These are phyloP conservation scores for Lagorchestes hirsutus DNA, from an alignment of 2,797 vertebrate species.

Conservation along the genomic window DNA sequence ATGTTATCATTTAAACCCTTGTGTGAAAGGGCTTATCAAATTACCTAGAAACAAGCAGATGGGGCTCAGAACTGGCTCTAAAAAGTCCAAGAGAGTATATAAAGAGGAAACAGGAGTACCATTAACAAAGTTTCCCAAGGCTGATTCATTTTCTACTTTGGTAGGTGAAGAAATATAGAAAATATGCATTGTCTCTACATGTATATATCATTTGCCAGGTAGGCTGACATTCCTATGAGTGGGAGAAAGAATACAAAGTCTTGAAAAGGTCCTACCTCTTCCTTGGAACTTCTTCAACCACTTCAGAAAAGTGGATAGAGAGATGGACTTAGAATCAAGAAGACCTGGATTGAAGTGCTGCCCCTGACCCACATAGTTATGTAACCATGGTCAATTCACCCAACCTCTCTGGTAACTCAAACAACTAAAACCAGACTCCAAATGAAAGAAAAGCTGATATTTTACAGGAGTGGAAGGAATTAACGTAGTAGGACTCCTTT, in stretches of 20 bases:
- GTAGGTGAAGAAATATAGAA: background rate
- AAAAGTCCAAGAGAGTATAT: background rate
- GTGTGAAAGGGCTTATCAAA: background rate
- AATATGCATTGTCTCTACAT: background rate
- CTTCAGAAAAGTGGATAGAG: background rate
- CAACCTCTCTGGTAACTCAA: background rate
- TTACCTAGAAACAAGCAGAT: background rate
- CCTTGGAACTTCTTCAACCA: background rate
- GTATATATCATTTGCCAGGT: constrained; percentile 9
- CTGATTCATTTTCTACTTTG: background rate
- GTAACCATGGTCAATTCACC: background rate
- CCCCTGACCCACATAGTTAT: background rate
- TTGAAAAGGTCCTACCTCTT: too few relatives aligned
- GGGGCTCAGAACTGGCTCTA: background rate
- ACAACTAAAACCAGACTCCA: background rate
- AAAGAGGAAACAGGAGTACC: background rate
- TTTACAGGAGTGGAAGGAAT: background rate
- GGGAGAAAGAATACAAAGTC: background rate
- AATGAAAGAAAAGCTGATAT: background rate
- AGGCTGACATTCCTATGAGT: background rate
- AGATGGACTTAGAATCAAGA: background rate
- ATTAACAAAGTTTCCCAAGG: constrained; percentile 20
- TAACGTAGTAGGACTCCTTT: background rate
- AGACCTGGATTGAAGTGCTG: background rate
- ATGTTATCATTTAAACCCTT: background rate